These are phyloP conservation scores for Athalia rosae DNA, from an alignment of 2,888 invertebrate species.

Conservation along the genomic window DNA sequence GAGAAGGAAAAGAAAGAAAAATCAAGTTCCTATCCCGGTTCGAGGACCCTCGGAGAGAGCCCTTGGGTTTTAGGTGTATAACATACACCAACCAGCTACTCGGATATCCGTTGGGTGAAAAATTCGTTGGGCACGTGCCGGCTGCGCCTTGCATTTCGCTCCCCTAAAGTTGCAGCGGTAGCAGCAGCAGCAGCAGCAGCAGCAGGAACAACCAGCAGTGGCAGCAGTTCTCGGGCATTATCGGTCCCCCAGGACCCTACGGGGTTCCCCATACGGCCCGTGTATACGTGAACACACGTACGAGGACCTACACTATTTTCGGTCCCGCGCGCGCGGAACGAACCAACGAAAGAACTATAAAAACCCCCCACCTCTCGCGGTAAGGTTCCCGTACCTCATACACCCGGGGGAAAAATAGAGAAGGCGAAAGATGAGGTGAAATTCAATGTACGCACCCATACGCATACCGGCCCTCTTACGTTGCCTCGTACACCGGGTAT, in stretches of 20 bases:
- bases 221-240: no score
- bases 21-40: conserved; percentile 41
- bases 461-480: no score
- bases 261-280: no score
- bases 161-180: conserved; percentile 28
- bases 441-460: no score
- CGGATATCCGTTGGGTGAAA: conserved; percentile 65
- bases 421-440: no score
- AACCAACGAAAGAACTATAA: no score
- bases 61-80: conserved; percentile 7
- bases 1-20: conserved; percentile 3
- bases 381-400: background rate
- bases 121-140: conserved; percentile 69
- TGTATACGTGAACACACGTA: no score
- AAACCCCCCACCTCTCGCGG: conserved; percentile 1
- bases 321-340: no score
- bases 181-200: conserved; percentile 10
- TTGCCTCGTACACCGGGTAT: no score
- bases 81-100: conserved; percentile 16
- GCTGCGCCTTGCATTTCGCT: conserved; percentile 62
- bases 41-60: conserved; percentile 33
- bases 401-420: no score
- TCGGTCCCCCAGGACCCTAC: no score
- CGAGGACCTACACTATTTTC: no score
- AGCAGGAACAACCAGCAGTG: conserved; percentile 20